Base-by-base conservation (phyloP, 2,113 vertebrate genomes). In the Arothron firmamentum region DNA sequence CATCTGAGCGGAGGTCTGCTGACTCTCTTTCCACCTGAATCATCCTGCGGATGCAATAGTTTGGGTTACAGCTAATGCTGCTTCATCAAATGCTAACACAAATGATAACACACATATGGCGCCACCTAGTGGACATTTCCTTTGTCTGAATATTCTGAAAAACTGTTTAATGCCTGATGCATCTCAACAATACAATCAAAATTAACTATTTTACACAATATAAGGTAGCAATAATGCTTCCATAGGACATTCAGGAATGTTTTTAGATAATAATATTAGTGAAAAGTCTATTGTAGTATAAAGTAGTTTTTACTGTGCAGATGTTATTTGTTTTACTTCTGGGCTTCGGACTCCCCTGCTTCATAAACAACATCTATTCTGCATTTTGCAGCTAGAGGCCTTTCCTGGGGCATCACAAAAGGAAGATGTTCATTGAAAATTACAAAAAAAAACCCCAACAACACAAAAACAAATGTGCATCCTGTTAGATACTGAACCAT, bases 11-110 rank as follows among this genome's bases (percentile, higher is more conserved):
- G 18, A 97, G 91, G 82, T 97, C 95, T 0, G 96, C 94, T 13
- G 93, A 96, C 67, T 98, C 96, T 68, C 96, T 93, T 78, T 98
- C 96, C 67, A 97, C 96, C 85, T 98, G 96, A 82, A 98, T 97
- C 95, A 98, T 96, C 88, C 96, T 98, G 76, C 11, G 25, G n/a
- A 48, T 20, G 41, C 6, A 5, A 18, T 41, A 20, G 45, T 13
- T 38, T 12, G 11, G 34, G 12, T 23, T 9, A 51, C 48, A 45
- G 34, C 25, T 5, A 56, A 7, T 51, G 42, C 5, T n/a, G 3
- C 34, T 38, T 38, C 34, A 12, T 12, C 34, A 38, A 38, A 28
- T 7, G 25, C 25, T 5, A 38, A 38, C 34, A 38, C 34, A 12
- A 28, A 5, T 3, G 10, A 10, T 38, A 38, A 38, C 34, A 38